Conservation (phyloP, 2,113 vertebrate species). For the Malaclemys terrapin region DNA sequence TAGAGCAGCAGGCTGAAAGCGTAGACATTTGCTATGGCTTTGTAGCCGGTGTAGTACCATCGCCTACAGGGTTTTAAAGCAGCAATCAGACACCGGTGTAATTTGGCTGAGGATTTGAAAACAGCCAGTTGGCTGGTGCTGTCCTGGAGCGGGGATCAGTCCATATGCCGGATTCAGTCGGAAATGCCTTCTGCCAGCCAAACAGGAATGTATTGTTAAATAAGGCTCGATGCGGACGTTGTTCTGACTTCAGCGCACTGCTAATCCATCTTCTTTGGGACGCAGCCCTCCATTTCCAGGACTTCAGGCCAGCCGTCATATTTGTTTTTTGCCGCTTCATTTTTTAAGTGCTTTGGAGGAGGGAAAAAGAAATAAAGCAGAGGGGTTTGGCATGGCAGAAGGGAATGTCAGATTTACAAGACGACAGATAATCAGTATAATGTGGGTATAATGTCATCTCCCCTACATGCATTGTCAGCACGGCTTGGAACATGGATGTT, state of each 20-base stretch:
- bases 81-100: not conserved
- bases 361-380: not conserved
- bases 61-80: not conserved
- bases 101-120: rapidly evolving
- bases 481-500: not conserved
- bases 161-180: not conserved
- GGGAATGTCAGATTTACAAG: not conserved
- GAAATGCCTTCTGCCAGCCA: not conserved
- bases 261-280: constrained; percentile 76
- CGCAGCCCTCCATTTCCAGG: constrained; percentile 86
- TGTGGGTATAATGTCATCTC: not conserved
- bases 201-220: not conserved
- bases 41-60: not conserved
- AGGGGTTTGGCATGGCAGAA: not conserved
- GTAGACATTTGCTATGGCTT: not conserved
- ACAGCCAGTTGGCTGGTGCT: not conserved
- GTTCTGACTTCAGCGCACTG: not conserved
- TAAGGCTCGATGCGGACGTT: not conserved
- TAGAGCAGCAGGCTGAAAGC: not conserved
- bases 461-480: not conserved
- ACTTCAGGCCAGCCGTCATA: constrained; percentile 88
- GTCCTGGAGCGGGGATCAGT: not conserved
- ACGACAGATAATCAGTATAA: not conserved
- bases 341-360: constrained; percentile 79
- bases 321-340: constrained; percentile 76